Evolutionary conservation across 2,113 vertebrate genomes (phyloP).

Genomic region (Ellobius talpinus): DNA sequence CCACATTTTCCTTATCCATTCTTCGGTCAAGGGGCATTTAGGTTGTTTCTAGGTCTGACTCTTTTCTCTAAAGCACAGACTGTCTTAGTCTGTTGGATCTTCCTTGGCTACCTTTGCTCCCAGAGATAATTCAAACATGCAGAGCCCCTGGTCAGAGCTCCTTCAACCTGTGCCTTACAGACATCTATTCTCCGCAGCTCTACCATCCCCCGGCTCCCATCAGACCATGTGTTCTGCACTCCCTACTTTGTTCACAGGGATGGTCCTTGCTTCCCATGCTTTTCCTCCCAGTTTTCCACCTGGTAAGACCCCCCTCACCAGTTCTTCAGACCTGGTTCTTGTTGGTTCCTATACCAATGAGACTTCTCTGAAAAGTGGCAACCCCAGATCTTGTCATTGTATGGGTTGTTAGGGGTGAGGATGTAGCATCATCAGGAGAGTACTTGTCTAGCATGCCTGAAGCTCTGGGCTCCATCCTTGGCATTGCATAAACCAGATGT

Average conservation of each 20-base stretch:
- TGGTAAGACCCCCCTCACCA: too few species aligned
- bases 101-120: neutral
- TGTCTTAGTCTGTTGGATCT: neutral
- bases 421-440: neutral
- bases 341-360: neutral
- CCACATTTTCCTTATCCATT: too few species aligned
- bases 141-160: neutral
- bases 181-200: neutral
- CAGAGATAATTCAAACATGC: neutral
- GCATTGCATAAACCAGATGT: neutral
- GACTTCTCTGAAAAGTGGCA: neutral
- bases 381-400: neutral
- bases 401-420: neutral
- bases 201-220: neutral
- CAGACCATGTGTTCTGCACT: neutral
- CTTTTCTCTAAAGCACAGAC: neutral
- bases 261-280: neutral
- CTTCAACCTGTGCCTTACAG: neutral
- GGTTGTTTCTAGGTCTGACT: too few species aligned
- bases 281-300: neutral
- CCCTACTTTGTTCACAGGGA: neutral
- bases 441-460: neutral
- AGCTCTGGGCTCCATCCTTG: neutral
- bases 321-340: neutral
- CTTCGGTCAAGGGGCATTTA: too few species aligned